Conservation (phyloP, 2,797 vertebrate species). For the Micromesistius poutassou region DNA sequence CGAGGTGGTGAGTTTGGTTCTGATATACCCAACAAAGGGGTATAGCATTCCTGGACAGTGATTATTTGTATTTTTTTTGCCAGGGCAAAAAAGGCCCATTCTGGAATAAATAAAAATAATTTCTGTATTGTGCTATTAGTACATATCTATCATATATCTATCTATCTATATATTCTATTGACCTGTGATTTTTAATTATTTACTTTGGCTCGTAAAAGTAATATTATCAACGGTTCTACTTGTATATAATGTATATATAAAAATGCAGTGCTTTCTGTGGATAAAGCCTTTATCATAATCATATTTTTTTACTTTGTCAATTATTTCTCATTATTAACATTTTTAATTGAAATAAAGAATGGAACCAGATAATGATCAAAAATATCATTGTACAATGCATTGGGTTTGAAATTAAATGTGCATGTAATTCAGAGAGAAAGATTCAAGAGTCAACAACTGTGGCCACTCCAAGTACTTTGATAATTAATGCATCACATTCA, state of each 20-base stretch:
- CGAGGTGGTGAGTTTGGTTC: neutral
- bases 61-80: too few relatives aligned
- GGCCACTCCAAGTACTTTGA: too few relatives aligned
- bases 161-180: too few relatives aligned
- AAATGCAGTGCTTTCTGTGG: constrained; percentile 30
- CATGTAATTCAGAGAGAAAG: too few relatives aligned
- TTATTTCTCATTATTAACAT: neutral
- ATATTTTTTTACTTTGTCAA: constrained; percentile 24
- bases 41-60: neutral
- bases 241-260: constrained; percentile 57
- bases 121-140: too few relatives aligned
- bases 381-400: neutral
- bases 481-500: too few relatives aligned
- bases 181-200: neutral
- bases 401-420: neutral
- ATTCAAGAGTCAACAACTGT: too few relatives aligned
- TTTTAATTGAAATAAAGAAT: neutral
- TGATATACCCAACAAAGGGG: neutral
- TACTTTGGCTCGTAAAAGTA: neutral
- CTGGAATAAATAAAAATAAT: too few relatives aligned
- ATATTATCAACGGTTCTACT: neutral
- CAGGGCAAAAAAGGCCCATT: too few relatives aligned
- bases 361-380: neutral
- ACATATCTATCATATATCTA: too few relatives aligned
- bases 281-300: constrained; percentile 50